Evolutionary conservation across 2,113 vertebrate genomes (phyloP).

Genomic region (Accipiter cooperii): DNA sequence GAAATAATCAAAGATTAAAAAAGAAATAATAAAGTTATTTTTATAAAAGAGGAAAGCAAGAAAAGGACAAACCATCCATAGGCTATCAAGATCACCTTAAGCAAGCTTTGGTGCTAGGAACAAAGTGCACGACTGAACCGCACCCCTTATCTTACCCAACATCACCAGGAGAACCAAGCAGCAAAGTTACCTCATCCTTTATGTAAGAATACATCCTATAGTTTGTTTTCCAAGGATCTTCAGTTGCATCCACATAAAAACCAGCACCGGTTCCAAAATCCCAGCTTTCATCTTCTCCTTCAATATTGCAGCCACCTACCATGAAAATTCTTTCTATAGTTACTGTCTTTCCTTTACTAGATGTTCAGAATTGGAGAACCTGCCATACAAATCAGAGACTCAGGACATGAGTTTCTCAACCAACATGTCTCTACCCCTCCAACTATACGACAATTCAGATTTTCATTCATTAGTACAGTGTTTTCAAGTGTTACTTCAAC

Average conservation of each 20-base stretch:
- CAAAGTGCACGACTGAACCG: neutral
- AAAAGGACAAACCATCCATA: neutral
- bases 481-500: neutral
- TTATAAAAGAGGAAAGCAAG: neutral
- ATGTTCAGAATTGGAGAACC: neutral
- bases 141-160: neutral
- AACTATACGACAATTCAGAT: neutral
- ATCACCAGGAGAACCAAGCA: neutral
- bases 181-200: slow-evolving; percentile 84
- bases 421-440: neutral
- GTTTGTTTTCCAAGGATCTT: slow-evolving; percentile 93
- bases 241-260: slow-evolving; percentile 90
- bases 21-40: neutral
- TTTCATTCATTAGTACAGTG: neutral
- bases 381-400: neutral
- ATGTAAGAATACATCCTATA: slow-evolving; percentile 95
- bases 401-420: accelerated
- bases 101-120: neutral
- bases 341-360: neutral
- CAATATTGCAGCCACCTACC: slow-evolving; percentile 88
- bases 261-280: slow-evolving; percentile 95
- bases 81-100: neutral
- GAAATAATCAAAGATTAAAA: neutral
- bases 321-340: neutral
- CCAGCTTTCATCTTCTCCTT: slow-evolving; percentile 95